A percentile compares a stretch with the other conserved stretches of the same genome.
These are phyloP conservation scores for Setophaga petechia DNA, from an alignment of 2,113 vertebrate genomes.

Conservation along the genomic window DNA sequence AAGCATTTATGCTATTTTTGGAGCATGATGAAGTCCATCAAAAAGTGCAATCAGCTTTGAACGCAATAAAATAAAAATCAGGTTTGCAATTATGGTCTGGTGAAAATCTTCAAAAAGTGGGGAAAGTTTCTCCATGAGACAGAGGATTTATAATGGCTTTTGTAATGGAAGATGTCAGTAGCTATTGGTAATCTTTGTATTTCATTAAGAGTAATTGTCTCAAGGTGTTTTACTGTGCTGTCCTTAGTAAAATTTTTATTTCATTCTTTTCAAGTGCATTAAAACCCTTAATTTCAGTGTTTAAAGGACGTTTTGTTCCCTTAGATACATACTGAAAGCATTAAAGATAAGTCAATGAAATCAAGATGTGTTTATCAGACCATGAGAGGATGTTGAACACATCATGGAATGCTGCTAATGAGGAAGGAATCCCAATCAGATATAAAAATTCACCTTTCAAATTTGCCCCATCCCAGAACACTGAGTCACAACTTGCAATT, in stretches of 20 bases:
- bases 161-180: neutral
- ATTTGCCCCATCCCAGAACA: rapidly evolving
- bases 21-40: neutral
- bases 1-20: constrained; percentile 10
- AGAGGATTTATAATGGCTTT: neutral
- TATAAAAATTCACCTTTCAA: neutral
- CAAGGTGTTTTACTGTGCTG: constrained; percentile 1
- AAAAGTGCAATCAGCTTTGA: constrained; percentile 8
- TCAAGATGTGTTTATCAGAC: neutral
- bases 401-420: neutral
- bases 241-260: neutral
- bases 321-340: neutral
- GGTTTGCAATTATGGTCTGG: constrained; percentile 16
- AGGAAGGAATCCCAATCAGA: neutral
- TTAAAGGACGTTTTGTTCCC: neutral
- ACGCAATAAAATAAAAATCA: constrained; percentile 37
- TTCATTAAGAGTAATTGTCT: constrained; percentile 31
- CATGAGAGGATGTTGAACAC: neutral
- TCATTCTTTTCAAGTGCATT: neutral
- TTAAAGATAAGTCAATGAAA: constrained; percentile 38
- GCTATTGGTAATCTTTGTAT: constrained; percentile 23
- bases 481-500: neutral
- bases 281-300: neutral
- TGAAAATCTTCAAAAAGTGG: neutral
- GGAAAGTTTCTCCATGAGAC: neutral